These are phyloP conservation scores for Halichoerus grypus DNA, from an alignment of 2,113 vertebrate species.

Conservation along the genomic window DNA sequence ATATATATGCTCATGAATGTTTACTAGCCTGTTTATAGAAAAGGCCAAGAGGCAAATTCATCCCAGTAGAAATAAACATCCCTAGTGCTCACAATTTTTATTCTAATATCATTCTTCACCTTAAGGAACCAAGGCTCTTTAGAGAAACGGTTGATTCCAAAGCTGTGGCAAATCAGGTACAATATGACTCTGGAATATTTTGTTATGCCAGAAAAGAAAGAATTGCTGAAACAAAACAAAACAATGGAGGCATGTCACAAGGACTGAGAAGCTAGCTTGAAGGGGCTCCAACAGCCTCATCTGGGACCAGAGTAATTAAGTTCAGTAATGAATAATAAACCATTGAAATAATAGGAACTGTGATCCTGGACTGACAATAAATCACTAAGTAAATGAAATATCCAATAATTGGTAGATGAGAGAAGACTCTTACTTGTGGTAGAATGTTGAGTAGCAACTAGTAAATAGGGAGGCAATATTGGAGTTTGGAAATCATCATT, in stretches of 20 bases:
- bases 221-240: not conserved
- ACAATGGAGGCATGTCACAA: not conserved
- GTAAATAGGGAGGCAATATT: not conserved
- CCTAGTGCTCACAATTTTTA: not conserved
- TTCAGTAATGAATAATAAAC: not conserved
- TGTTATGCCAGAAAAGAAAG: not conserved
- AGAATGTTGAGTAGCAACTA: not conserved
- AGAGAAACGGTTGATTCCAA: not conserved
- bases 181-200: not conserved
- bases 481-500: not conserved
- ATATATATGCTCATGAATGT: not conserved
- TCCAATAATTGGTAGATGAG: not conserved
- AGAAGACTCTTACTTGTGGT: not conserved
- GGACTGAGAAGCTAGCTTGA: not conserved
- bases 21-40: not conserved
- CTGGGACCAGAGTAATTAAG: not conserved
- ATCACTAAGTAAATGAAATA: not conserved
- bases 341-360: not conserved
- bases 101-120: not conserved
- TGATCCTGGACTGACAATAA: not conserved
- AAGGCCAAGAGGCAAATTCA: not conserved
- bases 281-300: not conserved
- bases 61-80: not conserved
- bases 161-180: not conserved
- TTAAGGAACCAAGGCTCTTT: not conserved